Conservation (phyloP, 2,888 invertebrate genomes). For the Phoronis australis region DNA sequence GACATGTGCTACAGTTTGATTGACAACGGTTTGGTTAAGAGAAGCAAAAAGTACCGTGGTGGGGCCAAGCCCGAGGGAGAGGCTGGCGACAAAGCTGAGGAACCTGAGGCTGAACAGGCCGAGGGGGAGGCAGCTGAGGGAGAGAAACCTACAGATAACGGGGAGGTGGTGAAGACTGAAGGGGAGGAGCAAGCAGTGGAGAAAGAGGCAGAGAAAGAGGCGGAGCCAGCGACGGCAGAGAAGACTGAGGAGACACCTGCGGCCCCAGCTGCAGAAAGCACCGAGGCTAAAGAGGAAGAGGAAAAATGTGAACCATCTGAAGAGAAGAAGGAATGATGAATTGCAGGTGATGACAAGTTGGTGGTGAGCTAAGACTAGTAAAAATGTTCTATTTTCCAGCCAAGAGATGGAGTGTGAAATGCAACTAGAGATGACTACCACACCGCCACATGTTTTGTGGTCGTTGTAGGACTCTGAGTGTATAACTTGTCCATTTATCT, state of each 20-base stretch:
- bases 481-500: too few species aligned
- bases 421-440: too few species aligned
- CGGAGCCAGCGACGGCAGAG: neutral
- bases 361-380: too few species aligned
- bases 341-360: too few species aligned
- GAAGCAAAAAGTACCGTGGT: constrained; percentile 36
- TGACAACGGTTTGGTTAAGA: constrained; percentile 55
- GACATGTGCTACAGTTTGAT: constrained; percentile 58
- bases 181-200: neutral
- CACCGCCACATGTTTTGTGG: too few species aligned
- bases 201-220: neutral
- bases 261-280: neutral
- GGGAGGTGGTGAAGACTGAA: neutral
- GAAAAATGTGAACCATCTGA: neutral
- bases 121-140: constrained; percentile 4
- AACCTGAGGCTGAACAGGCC: constrained; percentile 10
- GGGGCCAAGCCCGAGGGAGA: constrained; percentile 3
- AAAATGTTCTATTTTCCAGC: too few species aligned
- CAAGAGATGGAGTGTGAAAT: too few species aligned
- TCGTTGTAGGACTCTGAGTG: too few species aligned
- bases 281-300: neutral
- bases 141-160: neutral
- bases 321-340: neutral
- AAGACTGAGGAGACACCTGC: neutral
- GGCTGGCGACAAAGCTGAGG: constrained; percentile 3